Evolutionary conservation across 2,113 vertebrate species (phyloP), one percentile per base, ranked within the genome.

Genomic region (Ploceus nigricollis): DNA sequence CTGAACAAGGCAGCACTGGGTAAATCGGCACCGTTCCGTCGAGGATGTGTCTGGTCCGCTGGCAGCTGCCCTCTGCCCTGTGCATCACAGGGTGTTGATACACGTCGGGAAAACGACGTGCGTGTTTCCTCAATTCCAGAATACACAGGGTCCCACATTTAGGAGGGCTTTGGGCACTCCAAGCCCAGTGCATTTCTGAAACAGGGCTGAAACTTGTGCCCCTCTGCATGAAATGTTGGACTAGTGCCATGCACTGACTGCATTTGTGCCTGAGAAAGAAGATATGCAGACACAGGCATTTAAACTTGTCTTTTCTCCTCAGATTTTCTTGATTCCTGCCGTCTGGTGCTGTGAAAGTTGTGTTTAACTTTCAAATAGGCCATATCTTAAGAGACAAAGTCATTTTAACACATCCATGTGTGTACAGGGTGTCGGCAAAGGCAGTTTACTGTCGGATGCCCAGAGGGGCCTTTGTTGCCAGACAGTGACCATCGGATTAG

Each of bases 91-190:
- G 15, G 44, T 28, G 6, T 28, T 12, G 1, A 40, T 17, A 7
- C 51, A 14, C 2, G 1, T n/a, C 6, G 6, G 44, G 30, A 39
- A 30, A 71, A 18, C 0, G 1, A 21, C 0, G 0, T 21, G 15
- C 1, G 5, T 31, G n/a, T 40, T 69, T n/a, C 21, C 4, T 35
- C 22, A 8, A 3, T 35, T 37, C 40, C 5, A 5, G 65, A 56
- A 53, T 40, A 24, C 10, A 6, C 7, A 1, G 2, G 11, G 30
- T 69, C 37, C 2, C 17, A 1, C 10, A 0, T 17, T 16, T 12
- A 31, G 39, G 47, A 70, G 66, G 17, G 33, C 21, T 66, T 88
- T 17, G 9, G 0, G 7, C 27, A 5, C 27, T 28, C 37, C 42
- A 19, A 80, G 35, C 13, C 37, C 58, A 6, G 17, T 16, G 9